phyloP scores from a whole-genome alignment of 2,797 vertebrate genomes.

The Crax fasciolata region DNA sequence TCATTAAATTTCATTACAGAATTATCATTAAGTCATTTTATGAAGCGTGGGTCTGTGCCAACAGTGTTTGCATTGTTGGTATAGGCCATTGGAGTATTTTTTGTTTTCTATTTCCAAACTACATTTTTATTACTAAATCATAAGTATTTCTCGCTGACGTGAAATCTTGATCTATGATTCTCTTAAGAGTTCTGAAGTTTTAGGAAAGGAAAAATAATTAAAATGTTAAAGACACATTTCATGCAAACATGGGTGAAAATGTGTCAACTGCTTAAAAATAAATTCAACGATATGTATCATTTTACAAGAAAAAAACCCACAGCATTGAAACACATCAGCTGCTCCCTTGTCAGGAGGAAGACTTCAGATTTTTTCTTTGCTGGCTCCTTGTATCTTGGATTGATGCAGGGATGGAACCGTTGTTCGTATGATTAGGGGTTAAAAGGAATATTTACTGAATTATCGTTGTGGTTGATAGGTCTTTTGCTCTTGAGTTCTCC shows the following conservation, averaged over 20 bases:
- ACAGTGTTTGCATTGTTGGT: background rate
- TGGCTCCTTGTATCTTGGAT: background rate
- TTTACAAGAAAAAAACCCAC: background rate
- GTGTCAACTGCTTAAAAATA: background rate
- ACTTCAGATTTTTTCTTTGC: background rate
- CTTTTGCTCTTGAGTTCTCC: background rate
- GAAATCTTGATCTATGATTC: background rate
- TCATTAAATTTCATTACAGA: constrained; percentile 60
- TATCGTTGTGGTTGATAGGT: background rate
- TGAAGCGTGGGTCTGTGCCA: background rate
- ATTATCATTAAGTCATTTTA: constrained; percentile 5
- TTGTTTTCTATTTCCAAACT: background rate
- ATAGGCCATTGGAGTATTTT: background rate
- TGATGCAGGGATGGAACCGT: background rate
- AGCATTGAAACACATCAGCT: background rate
- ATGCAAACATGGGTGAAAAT: background rate
- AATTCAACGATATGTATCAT: background rate
- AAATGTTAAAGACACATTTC: background rate
- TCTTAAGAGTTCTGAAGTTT: background rate
- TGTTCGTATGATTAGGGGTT: background rate
- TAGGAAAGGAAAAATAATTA: background rate
- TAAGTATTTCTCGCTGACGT: background rate
- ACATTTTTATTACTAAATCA: background rate
- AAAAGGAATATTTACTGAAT: background rate
- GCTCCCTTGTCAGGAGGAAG: background rate